phyloP scores from a whole-genome alignment of 1,140 invertebrate genomes.

The Neodiprion pinetum region DNA sequence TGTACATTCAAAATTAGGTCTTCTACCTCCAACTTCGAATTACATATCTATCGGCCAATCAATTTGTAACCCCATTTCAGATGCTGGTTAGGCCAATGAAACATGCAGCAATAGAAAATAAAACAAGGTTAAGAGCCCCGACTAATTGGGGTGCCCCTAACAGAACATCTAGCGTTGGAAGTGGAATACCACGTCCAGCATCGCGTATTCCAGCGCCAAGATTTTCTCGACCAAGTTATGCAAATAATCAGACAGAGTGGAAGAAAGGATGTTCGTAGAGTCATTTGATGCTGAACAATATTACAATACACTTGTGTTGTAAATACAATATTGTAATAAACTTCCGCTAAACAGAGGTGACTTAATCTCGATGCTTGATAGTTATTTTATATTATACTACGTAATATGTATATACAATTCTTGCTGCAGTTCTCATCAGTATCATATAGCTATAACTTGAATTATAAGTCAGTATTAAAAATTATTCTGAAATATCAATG shows the following conservation, averaged over 20 bases:
- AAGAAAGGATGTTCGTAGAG: slow-evolving; percentile 35
- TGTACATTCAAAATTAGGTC: neutral
- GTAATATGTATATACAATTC: neutral
- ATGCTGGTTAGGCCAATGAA: slow-evolving; percentile 2
- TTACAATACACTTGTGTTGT: slow-evolving; percentile 1
- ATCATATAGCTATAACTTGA: neutral
- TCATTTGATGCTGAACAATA: neutral
- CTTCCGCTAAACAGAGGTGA: no score
- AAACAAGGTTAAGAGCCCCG: slow-evolving; percentile 48
- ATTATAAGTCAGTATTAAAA: neutral
- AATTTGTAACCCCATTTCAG: neutral
- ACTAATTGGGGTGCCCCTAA: slow-evolving; percentile 43
- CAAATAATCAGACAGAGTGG: slow-evolving; percentile 32
- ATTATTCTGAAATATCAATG: neutral
- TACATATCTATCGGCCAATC: neutral
- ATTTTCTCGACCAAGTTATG: slow-evolving; percentile 34
- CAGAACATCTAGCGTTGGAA: slow-evolving; percentile 39
- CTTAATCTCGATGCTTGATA: no score
- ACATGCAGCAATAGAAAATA: slow-evolving; percentile 28
- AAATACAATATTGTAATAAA: neutral
- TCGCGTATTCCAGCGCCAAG: slow-evolving; percentile 54
- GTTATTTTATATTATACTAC: neutral
- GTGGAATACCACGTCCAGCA: slow-evolving; percentile 57
- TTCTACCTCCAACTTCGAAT: neutral
- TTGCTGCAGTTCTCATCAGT: neutral